Evolutionary conservation across 2,113 vertebrate genomes (phyloP).

Genomic region (Phoxinus phoxinus): DNA sequence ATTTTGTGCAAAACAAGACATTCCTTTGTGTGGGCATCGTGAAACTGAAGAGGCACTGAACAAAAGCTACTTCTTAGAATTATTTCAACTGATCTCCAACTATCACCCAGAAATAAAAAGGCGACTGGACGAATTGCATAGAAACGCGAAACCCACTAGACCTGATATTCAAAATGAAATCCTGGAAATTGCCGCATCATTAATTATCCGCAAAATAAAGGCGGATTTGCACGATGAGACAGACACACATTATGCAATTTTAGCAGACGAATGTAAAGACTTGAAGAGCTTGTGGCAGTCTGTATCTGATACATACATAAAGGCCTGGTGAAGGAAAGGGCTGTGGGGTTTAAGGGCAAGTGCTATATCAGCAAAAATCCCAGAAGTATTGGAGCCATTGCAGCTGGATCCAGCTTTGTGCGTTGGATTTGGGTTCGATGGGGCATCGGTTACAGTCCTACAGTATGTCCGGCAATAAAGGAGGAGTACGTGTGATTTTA

Average conservation of each 20-base stretch:
- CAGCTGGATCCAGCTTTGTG: not conserved
- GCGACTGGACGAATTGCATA: too few relatives aligned
- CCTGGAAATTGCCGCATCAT: too few relatives aligned
- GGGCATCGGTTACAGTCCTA: not conserved
- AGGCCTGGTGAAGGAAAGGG: not conserved
- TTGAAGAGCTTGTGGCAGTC: not conserved
- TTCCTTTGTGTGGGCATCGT: not conserved
- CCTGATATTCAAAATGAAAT: too few relatives aligned
- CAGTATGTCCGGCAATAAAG: not conserved
- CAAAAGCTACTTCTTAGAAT: conserved; percentile 1
- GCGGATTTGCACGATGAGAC: too few relatives aligned
- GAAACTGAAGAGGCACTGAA: not conserved
- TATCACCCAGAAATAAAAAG: not conserved
- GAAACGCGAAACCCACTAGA: too few relatives aligned
- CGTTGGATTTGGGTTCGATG: not conserved
- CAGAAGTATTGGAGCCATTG: not conserved
- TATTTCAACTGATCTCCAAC: not conserved
- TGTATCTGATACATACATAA: not conserved
- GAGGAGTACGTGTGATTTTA: too few relatives aligned
- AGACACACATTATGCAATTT: not conserved
- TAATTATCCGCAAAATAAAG: too few relatives aligned
- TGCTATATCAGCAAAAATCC: not conserved
- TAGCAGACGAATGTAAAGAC: not conserved
- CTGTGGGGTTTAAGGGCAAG: not conserved
- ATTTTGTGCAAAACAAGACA: not conserved